Evolutionary conservation across 30 jellyfish, hydroid and myxozoan genomes (phyloP).

Genomic region (Aurelia aurita): DNA sequence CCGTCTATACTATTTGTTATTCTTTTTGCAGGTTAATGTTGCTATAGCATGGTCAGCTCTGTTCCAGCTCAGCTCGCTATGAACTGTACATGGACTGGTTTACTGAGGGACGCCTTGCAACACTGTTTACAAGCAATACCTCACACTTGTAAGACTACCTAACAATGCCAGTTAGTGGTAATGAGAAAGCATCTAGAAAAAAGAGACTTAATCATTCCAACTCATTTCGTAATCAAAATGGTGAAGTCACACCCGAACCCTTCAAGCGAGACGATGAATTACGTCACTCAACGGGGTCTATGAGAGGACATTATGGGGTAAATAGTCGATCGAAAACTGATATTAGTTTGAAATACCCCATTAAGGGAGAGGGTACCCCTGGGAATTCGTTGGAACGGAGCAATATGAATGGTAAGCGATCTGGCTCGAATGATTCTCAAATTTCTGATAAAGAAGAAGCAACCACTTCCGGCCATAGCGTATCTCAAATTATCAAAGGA

Average conservation of each 20-base stretch:
- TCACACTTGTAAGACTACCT: too few relatives aligned
- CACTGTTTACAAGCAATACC: too few relatives aligned
- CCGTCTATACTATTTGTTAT: too few relatives aligned
- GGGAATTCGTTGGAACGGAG: conserved; percentile 34
- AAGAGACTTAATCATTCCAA: conserved; percentile 67
- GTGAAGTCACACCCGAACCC: conserved; percentile 30
- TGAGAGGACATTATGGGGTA: conserved; percentile 53
- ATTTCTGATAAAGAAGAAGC: conserved; percentile 57
- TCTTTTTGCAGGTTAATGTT: too few relatives aligned
- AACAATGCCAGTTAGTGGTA: conserved; percentile 35
- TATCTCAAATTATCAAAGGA: conserved; percentile 81
- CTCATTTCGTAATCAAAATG: conserved; percentile 61
- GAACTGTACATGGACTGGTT: too few relatives aligned
- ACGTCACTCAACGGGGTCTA: conserved; percentile 92
- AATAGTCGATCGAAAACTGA: conserved; percentile 10
- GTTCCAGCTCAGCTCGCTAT: too few relatives aligned
- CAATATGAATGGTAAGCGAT: conserved; percentile 51
- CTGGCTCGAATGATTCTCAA: conserved; percentile 46
- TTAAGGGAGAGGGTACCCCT: background rate
- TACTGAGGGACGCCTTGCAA: too few relatives aligned
- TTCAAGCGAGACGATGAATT: conserved; percentile 81
- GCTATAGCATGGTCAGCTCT: too few relatives aligned
- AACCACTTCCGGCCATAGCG: conserved; percentile 44
- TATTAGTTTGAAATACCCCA: conserved; percentile 31
- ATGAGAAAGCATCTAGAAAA: conserved; percentile 47